Evolutionary conservation across 2,888 invertebrate genomes (phyloP), one percentile per base, ranked within the genome.

Genomic region (Rotaria macrura): DNA sequence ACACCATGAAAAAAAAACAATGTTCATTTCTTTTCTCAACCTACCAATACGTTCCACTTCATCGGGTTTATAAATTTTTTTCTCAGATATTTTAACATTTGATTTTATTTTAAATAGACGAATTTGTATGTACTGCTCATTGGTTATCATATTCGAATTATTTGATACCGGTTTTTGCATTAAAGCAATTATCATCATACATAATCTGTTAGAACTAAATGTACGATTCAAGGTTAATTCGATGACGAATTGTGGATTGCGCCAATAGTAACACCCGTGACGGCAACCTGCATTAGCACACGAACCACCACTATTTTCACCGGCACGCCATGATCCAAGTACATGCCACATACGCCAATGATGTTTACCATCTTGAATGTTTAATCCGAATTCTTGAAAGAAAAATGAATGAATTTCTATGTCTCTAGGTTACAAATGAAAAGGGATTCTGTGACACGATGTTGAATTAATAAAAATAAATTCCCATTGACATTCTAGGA

Each of bases 241-340:
- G 43, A 79, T 40, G 17, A 79, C 14, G 34, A 79, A 79, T 43
- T 79, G 79, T 25, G 84, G 84, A 84, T 84, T 84, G 17, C 34
- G 52, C 84, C 84, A 84, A 84, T 84, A 84, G 12, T 54, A 54
- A n/a, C 84, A 84, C 10, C 52, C 49, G 52, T 84, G 84, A 23
- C 52, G 49, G 23, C 84, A 84, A 25, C 79, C 79, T 2, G 34
- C n/a, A 14, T 1, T 84, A 4, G 49, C 84, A 84, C 84, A 84
- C 52, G 52, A 54, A 29, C 84, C 84, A 52, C 84, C 84, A 25
- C 52, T 54, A 54, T 49, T 52, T 52, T 52, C 54, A 23, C 54
- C 84, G 10, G 52, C 54, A 34, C 54, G 47, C 84, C 84, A 84
- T 49, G 52, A 49, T 25, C 84, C 84, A 52, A 38, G 34, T 10